These are phyloP conservation scores for Catajapyx aquilonaris DNA, from an alignment of 1,140 invertebrate genomes.

Conservation along the genomic window DNA sequence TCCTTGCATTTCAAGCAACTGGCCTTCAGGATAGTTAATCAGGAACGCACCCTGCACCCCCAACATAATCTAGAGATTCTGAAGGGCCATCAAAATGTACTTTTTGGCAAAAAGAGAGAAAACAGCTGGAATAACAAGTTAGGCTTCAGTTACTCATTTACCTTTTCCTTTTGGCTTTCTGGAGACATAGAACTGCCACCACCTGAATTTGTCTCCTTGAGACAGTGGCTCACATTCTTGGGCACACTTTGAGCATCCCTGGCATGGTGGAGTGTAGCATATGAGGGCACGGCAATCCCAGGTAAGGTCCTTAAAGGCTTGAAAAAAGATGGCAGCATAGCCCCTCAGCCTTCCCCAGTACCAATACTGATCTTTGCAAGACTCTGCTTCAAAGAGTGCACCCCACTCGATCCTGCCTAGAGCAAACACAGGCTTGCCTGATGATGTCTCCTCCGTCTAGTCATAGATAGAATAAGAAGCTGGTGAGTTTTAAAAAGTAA, in stretches of 20 bases:
- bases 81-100: no score
- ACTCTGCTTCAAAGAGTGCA: conserved; percentile 52
- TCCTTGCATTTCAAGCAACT: no score
- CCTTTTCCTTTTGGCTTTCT: no score
- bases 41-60: no score
- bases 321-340: conserved; percentile 45
- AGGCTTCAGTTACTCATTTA: no score
- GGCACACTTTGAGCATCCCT: conserved; percentile 59
- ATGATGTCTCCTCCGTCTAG: conserved; percentile 21
- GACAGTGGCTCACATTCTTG: conserved; percentile 15
- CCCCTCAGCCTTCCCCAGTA: conserved; percentile 54
- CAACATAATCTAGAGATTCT: no score
- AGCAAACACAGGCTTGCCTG: conserved; percentile 52
- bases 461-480: conserved; percentile 2
- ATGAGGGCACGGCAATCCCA: conserved; percentile 45
- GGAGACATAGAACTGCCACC: no score
- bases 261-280: conserved; percentile 52
- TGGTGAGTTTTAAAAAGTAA: no score
- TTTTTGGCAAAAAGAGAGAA: no score
- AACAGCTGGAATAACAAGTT: no score
- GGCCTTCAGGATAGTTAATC: no score
- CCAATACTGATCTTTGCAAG: conserved; percentile 61
- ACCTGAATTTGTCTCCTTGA: no score
- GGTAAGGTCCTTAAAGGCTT: conserved; percentile 38
- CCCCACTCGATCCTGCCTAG: conserved; percentile 60